Base-by-base conservation (phyloP, 1,140 invertebrate genomes). In the Drosophila bocki region DNA sequence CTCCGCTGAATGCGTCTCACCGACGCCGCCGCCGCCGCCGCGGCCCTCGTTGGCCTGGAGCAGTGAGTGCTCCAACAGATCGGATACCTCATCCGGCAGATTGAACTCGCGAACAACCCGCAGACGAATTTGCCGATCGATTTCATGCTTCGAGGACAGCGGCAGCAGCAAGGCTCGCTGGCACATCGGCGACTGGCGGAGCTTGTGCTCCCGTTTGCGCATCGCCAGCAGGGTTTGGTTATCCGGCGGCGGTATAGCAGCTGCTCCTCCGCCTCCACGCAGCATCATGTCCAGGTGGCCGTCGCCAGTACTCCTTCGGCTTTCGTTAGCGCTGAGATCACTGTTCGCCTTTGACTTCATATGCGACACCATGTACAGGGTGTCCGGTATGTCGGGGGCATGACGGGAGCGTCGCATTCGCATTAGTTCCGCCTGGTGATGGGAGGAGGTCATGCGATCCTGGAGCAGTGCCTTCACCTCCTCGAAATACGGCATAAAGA, bases 401-500 rank as follows among this genome's bases (percentile, higher is more conserved):
- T 94, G 94, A 19, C 95, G 93, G n/a, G 95, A 94, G 65, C 96
- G 94, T 77, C 96, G 94, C 84, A 97, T 94, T 22, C 96, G 94
- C 65, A 97, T 94, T 53, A 97, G 90, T 87, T 97, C 97, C 39
- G 95, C 95, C 92, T 97, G 97, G 61, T 93, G 90, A 42, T 92
- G 86, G 1, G 91, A 91, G 7, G 91, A 86, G 57, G 96, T 95
- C 90, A 97, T 94, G 84, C 97, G 96, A 92, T 98, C 97, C 91
- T 98, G 97, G 33, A 98, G 94, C 72, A 98, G 93, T 60, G 95
- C 94, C 95, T 98, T 98, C 2, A 97, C 96, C 94, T 99, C 98
- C 91, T 99, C 98, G 81, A 98, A 97, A 93, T 98, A 98, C 15
- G 98, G 98, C 94, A 97, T 96, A 93, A 98, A 99, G 35, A 98